Conservation (phyloP, 1,140 invertebrate genomes). For the Hermetia illucens region DNA sequence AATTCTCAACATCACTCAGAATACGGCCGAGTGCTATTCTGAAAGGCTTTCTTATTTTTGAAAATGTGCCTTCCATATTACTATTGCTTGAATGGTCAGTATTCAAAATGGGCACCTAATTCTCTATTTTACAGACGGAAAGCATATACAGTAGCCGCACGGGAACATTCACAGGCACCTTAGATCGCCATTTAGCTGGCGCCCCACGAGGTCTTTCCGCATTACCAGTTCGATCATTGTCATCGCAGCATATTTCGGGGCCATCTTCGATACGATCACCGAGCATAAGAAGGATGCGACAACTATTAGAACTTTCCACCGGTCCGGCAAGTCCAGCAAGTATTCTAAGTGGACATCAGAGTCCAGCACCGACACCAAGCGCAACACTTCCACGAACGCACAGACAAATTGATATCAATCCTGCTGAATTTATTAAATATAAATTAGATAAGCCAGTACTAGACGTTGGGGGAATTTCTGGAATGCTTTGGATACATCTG, state of each 20-base stretch:
- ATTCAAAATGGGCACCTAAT: neutral
- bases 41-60: neutral
- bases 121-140: constrained; percentile 37
- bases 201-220: constrained; percentile 24
- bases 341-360: constrained; percentile 39
- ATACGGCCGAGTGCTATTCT: neutral
- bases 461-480: constrained; percentile 57
- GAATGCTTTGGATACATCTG: constrained; percentile 81
- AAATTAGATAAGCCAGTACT: constrained; percentile 66
- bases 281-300: constrained; percentile 60
- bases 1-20: too few relatives aligned
- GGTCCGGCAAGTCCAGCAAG: constrained; percentile 33
- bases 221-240: constrained; percentile 46
- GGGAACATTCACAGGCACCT: constrained; percentile 35
- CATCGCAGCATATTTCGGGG: constrained; percentile 46
- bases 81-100: neutral
- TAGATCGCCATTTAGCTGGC: constrained; percentile 35
- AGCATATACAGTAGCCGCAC: constrained; percentile 38
- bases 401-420: constrained; percentile 74
- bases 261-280: constrained; percentile 43
- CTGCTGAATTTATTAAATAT: constrained; percentile 85
- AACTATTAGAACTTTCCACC: constrained; percentile 56
- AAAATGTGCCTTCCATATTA: neutral
- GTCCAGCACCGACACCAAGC: constrained; percentile 54
- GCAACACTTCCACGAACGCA: constrained; percentile 55